phyloP scores from a whole-genome alignment of 1,140 invertebrate species.

The Adoxophyes honmai region DNA sequence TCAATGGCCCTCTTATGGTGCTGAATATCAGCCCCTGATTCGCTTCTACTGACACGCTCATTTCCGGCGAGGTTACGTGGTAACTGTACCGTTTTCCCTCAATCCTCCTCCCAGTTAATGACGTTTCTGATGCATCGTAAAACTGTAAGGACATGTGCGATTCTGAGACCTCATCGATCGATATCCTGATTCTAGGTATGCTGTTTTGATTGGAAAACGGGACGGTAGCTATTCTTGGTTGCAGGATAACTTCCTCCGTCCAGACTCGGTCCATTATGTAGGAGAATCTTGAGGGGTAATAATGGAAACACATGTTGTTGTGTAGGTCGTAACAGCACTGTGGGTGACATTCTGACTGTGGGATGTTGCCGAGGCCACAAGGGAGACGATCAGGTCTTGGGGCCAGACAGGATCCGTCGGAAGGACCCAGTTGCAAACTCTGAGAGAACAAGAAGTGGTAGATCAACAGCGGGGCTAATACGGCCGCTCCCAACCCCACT shows the following conservation, averaged over 20 bases:
- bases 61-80: conserved; percentile 44
- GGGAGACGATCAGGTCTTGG: conserved; percentile 37
- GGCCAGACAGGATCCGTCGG: conserved; percentile 55
- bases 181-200: conserved; percentile 36
- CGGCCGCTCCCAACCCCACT: conserved; percentile 28
- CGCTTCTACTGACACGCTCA: conserved; percentile 44
- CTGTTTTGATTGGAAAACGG: conserved; percentile 46
- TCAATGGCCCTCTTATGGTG: conserved; percentile 54
- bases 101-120: conserved; percentile 34
- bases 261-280: conserved; percentile 45
- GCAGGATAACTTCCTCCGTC: conserved; percentile 39
- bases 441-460: conserved; percentile 46
- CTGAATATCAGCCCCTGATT: conserved; percentile 49
- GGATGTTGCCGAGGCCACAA: conserved; percentile 42
- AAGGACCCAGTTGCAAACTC: conserved; percentile 38
- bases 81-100: conserved; percentile 48
- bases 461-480: conserved; percentile 43
- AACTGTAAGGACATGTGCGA: conserved; percentile 51
- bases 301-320: conserved; percentile 50
- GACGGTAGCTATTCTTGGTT: conserved; percentile 45
- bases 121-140: conserved; percentile 34
- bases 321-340: conserved; percentile 59
- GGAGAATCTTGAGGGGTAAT: conserved; percentile 57
- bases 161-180: conserved; percentile 49
- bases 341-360: conserved; percentile 38